Percentiles rank a stretch among this genome's conserved stretches.
Evolutionary conservation across 2,113 vertebrate species (phyloP).

Genomic region (Centrocercus urophasianus): DNA sequence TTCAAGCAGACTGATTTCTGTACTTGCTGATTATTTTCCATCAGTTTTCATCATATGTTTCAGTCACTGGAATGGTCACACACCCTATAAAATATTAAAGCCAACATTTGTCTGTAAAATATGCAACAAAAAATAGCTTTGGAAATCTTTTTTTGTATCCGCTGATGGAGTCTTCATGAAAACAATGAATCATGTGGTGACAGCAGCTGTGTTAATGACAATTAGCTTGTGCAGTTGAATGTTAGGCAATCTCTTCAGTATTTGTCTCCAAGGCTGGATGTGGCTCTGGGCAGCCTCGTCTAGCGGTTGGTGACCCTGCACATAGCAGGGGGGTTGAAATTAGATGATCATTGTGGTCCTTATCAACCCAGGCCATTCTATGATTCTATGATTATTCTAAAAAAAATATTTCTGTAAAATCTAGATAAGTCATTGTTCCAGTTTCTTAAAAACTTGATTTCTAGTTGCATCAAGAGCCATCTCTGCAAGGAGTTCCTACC

Average conservation of each 20-base stretch:
- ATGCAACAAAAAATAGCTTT: background rate
- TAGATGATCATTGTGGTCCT: too few species aligned
- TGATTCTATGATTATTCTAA: too few species aligned
- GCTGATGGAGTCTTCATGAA: background rate
- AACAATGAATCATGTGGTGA: background rate
- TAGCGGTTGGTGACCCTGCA: too few species aligned
- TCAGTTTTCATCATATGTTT: background rate
- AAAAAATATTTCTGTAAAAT: background rate
- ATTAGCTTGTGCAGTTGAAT: background rate
- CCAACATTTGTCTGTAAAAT: background rate
- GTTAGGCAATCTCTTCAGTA: background rate
- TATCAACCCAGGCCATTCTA: too few species aligned
- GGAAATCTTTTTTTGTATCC: background rate
- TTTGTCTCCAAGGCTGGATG: background rate
- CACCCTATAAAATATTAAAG: background rate
- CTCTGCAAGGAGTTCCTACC: background rate
- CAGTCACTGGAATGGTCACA: background rate
- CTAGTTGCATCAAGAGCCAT: background rate
- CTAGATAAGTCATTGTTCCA: background rate
- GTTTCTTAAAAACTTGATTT: background rate
- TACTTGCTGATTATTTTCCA: conserved; percentile 18
- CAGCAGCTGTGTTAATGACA: background rate
- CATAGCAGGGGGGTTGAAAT: too few species aligned
- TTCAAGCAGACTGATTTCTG: conserved; percentile 10
- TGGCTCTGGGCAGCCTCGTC: too few species aligned